Evolutionary conservation across 2,113 vertebrate species (phyloP).

Genomic region (Cavia porcellus): DNA sequence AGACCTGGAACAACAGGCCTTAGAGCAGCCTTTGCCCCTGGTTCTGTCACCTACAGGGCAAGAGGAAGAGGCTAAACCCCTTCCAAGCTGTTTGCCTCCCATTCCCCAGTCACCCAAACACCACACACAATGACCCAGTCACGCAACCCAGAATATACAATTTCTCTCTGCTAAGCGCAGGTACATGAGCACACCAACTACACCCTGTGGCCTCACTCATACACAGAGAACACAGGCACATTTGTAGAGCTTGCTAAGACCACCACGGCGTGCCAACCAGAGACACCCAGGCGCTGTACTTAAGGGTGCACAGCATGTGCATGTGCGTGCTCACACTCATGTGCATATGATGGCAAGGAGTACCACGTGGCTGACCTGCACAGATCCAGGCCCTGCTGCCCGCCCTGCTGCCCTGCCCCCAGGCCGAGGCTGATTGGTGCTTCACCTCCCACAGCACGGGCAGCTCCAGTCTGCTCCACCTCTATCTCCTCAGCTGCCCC

Average conservation of each 20-base stretch:
- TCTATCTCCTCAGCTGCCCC: slow-evolving; percentile 10
- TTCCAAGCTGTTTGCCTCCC: not conserved
- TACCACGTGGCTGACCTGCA: not conserved
- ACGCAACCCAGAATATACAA: not conserved
- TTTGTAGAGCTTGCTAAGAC: not conserved
- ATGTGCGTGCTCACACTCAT: accelerated
- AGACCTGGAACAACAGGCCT: not conserved
- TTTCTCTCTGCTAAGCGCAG: not conserved
- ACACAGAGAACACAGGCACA: not conserved
- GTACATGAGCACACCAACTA: not conserved
- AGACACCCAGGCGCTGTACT: not conserved
- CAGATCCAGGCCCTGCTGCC: accelerated
- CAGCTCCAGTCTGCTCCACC: not conserved
- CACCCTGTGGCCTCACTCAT: not conserved
- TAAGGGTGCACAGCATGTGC: accelerated
- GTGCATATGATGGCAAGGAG: accelerated
- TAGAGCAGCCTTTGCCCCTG: not conserved
- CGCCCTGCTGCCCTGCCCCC: not conserved
- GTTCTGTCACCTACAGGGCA: not conserved
- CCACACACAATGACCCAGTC: not conserved
- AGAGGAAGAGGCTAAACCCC: not conserved
- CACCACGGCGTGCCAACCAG: accelerated
- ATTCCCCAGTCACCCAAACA: not conserved
- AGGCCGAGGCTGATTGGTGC: not conserved
- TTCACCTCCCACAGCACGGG: not conserved